Evolutionary conservation across 2,113 vertebrate genomes (phyloP), one percentile per base, ranked within the genome.

Genomic region (Callocephalon fimbriatum): DNA sequence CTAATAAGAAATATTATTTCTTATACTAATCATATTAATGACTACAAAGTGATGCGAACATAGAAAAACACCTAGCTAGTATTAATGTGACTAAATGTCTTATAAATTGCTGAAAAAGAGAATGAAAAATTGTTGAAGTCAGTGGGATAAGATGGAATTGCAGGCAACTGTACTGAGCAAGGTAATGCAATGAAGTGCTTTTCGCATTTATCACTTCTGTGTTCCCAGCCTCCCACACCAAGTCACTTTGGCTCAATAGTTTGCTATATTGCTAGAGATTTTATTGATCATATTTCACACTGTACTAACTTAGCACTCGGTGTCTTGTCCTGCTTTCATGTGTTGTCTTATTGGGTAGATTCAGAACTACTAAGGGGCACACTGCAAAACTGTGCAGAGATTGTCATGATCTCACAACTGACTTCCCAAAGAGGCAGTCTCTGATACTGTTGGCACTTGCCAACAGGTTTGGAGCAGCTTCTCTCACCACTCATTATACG

Each of bases 221-320:
- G 63, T 66, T 88, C 44, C 32, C n/a, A 83, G 40, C 14, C 26
- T 83, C 71, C 48, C 53, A 86, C 53, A 79, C 23, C 26, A 88
- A 95, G 83, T 84, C 65, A 84, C 18, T 94, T 88, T 70, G 54
- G 40, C 42, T 93, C 67, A 79, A 51, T 77, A 91, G 67, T 84
- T 91, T 88, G 56, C 58, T 86, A 51, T 91, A 91, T 76, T 76
- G 27, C 59, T 77, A 68, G 48, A 86, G 53, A 80, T 12, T 83
- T 86, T 93, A 95, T 80, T 89, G 83, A 93, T 84, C 32, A 19
- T 86, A 91, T 70, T 86, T 93, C 89, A 80, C 4, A 13, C 48
- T 67, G 42, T 45, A 78, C 42, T 88, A 86, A 75, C 59, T 84
- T 66, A 80, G 31, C 37, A 44, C 31, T 95, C 37, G 58, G 27